Conservation (phyloP, 1,140 invertebrate species). For the Hesperophylax magnus region DNA sequence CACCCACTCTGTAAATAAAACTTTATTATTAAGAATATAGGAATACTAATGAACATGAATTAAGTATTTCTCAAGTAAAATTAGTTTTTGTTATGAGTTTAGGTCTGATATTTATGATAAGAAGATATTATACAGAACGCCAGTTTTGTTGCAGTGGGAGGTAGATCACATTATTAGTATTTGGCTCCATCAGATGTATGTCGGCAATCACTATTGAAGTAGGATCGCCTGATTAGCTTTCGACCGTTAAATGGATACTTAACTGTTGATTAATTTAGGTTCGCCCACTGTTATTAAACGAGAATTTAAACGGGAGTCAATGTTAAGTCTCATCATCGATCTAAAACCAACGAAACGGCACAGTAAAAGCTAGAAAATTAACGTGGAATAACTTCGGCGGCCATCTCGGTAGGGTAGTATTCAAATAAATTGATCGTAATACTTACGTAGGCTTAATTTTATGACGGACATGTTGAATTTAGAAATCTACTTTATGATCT, state of each 20-base stretch:
- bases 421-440: conserved; percentile 44
- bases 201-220: conserved; percentile 3
- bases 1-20: no score
- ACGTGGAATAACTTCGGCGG: conserved; percentile 3
- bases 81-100: no score
- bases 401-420: conserved; percentile 10
- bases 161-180: no score
- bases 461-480: conserved; percentile 33
- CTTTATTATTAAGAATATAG: no score
- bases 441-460: conserved; percentile 38
- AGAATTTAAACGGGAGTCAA: conserved; percentile 21
- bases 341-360: background rate
- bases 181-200: background rate
- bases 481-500: conserved; percentile 22
- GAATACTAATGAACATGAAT: no score
- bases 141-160: no score
- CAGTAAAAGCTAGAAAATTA: conserved; percentile 23
- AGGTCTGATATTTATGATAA: no score
- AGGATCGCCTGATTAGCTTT: conserved; percentile 11
- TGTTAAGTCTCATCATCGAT: conserved; percentile 35
- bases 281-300: background rate
- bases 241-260: background rate
- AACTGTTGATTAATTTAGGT: conserved; percentile 12
- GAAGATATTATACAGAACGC: no score
- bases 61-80: no score